Evolutionary conservation across 1,140 invertebrate genomes (phyloP).

Genomic region (Bombus breviceps): DNA sequence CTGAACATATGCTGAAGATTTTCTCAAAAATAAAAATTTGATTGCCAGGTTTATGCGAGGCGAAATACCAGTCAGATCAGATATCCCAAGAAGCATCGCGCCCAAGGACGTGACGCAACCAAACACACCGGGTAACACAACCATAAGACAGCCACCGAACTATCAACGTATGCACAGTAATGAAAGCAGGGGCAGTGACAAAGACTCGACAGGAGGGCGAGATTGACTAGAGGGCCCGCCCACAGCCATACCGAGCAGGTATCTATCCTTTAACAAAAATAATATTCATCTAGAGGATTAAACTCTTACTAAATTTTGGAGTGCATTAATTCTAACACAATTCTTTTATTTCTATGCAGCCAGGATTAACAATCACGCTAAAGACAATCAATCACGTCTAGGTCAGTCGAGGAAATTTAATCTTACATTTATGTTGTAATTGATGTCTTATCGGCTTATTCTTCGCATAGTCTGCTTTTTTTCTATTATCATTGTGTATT

Average conservation of each 20-base stretch:
- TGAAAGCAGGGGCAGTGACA: slow-evolving; percentile 89
- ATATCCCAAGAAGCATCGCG: slow-evolving; percentile 73
- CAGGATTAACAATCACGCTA: slow-evolving; percentile 68
- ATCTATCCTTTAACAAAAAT: neutral
- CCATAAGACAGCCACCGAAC: slow-evolving; percentile 86
- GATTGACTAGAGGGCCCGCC: slow-evolving; percentile 90
- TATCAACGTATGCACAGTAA: slow-evolving; percentile 94
- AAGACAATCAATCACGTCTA: slow-evolving; percentile 67
- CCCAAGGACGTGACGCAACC: slow-evolving; percentile 84
- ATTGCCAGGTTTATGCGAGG: slow-evolving; percentile 89
- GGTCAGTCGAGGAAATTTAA: slow-evolving; percentile 66
- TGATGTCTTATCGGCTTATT: slow-evolving; percentile 30
- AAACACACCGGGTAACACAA: slow-evolving; percentile 85
- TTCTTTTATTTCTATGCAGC: slow-evolving; percentile 70
- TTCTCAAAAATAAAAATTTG: neutral
- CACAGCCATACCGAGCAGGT: slow-evolving; percentile 80
- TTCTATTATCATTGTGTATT: slow-evolving; percentile 5
- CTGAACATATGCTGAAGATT: neutral
- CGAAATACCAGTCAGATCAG: slow-evolving; percentile 84
- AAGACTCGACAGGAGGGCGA: slow-evolving; percentile 83
- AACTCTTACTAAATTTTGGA: slow-evolving; percentile 8
- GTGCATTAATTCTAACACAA: slow-evolving; percentile 22
- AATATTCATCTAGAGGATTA: neutral
- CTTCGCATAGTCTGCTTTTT: slow-evolving; percentile 21
- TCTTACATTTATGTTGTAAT: slow-evolving; percentile 60